These are phyloP conservation scores for Philhelius pedissequus DNA, from an alignment of 2,888 invertebrate genomes.

Conservation along the genomic window DNA sequence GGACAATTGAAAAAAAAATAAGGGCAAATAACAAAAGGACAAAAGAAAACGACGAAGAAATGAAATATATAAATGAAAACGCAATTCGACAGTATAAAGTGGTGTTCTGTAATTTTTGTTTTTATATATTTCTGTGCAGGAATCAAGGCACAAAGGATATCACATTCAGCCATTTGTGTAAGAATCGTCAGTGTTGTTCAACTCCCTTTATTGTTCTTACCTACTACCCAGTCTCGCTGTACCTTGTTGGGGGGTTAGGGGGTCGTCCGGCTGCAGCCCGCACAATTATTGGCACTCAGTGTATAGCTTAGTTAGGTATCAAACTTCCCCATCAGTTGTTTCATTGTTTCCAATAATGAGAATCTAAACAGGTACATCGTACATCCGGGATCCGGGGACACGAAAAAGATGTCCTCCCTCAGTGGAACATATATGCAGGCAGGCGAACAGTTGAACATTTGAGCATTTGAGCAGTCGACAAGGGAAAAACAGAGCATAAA, in stretches of 20 bases:
- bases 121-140: neutral
- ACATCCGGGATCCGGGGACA: neutral
- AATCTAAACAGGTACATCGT: constrained; percentile 54
- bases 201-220: neutral
- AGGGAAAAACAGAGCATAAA: constrained; percentile 28
- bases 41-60: constrained; percentile 10
- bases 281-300: constrained; percentile 20
- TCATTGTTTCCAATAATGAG: constrained; percentile 67
- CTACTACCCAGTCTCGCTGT: too few species aligned
- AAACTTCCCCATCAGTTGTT: constrained; percentile 42
- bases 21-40: constrained; percentile 47
- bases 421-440: constrained; percentile 15
- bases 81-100: constrained; percentile 61
- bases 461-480: neutral
- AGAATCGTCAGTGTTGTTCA: neutral
- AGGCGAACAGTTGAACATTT: neutral
- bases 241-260: neutral
- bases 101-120: constrained; percentile 18
- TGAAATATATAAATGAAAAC: constrained; percentile 51
- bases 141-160: constrained; percentile 40
- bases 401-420: constrained; percentile 17
- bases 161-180: constrained; percentile 10
- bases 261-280: constrained; percentile 21
- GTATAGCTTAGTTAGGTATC: neutral
- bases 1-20: constrained; percentile 26